A percentile compares a stretch with the other conserved stretches of the same genome.
Evolutionary conservation across 2,113 vertebrate species (phyloP).

Genomic region (rabbit (Oryctolagus cuniculus)): DNA sequence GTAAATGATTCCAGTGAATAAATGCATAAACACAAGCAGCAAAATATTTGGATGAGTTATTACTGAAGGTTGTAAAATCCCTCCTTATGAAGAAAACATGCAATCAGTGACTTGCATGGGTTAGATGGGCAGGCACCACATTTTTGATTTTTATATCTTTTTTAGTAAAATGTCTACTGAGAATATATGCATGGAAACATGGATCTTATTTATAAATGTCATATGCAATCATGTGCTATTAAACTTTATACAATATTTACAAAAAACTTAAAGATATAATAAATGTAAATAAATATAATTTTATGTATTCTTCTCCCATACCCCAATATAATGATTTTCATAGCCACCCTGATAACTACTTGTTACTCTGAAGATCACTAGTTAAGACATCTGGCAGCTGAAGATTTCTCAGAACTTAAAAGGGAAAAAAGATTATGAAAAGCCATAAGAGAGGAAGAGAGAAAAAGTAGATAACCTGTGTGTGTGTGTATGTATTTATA

Average conservation of each 20-base stretch:
- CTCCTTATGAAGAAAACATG: conserved; percentile 25
- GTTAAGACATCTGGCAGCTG: neutral
- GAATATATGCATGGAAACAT: neutral
- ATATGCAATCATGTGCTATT: neutral
- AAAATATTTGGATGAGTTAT: conserved; percentile 31
- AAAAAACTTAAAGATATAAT: neutral
- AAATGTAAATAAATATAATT: neutral
- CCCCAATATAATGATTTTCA: neutral
- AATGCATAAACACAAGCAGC: neutral
- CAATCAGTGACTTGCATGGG: neutral
- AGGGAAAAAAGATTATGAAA: neutral
- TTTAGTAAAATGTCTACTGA: conserved; percentile 15
- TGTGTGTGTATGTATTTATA: neutral
- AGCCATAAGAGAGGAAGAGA: neutral
- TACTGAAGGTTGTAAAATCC: neutral
- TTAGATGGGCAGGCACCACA: neutral
- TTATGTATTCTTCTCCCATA: neutral
- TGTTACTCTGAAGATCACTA: neutral
- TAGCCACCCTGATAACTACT: neutral
- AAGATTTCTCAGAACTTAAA: neutral
- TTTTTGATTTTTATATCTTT: neutral
- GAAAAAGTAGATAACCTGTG: neutral
- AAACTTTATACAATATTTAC: conserved; percentile 25
- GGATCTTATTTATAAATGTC: conserved; percentile 17
- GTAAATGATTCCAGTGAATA: conserved; percentile 58